Evolutionary conservation across 2,797 vertebrate genomes (phyloP).

Genomic region (Lithobates pipiens): DNA sequence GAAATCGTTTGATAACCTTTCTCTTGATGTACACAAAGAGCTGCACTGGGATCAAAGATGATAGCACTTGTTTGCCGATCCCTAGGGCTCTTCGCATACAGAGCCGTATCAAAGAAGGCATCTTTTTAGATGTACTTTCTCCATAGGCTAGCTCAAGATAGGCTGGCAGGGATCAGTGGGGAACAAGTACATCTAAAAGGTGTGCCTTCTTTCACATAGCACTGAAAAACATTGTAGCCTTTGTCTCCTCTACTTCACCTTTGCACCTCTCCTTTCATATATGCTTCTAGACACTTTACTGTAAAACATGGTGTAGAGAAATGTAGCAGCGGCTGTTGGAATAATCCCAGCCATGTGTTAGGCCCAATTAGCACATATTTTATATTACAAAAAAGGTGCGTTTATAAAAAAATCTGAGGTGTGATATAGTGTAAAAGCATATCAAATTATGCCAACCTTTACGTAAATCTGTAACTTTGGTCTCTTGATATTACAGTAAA

Average conservation of each 20-base stretch:
- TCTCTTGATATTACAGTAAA: too few species aligned
- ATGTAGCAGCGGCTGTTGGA: not conserved
- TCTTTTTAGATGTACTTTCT: not conserved
- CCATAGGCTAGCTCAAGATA: not conserved
- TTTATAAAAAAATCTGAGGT: too few species aligned
- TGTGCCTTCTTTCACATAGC: not conserved
- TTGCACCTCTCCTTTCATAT: not conserved
- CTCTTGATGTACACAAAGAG: not conserved
- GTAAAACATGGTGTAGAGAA: not conserved
- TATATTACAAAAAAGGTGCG: too few species aligned
- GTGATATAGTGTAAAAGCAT: too few species aligned
- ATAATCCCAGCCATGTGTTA: too few species aligned
- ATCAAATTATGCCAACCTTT: too few species aligned
- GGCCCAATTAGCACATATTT: too few species aligned
- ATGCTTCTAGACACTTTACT: not conserved
- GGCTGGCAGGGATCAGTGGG: not conserved
- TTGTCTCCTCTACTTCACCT: not conserved
- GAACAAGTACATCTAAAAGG: not conserved
- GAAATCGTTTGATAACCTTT: not conserved
- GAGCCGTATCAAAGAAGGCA: not conserved
- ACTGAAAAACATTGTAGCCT: not conserved
- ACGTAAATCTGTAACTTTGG: too few species aligned
- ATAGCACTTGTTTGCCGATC: not conserved
- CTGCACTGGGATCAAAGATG: not conserved
- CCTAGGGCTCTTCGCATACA: not conserved